These are phyloP conservation scores for Parazoanthus darwini DNA, from an alignment of 92 coral and sea anemone genomes.

Conservation along the genomic window DNA sequence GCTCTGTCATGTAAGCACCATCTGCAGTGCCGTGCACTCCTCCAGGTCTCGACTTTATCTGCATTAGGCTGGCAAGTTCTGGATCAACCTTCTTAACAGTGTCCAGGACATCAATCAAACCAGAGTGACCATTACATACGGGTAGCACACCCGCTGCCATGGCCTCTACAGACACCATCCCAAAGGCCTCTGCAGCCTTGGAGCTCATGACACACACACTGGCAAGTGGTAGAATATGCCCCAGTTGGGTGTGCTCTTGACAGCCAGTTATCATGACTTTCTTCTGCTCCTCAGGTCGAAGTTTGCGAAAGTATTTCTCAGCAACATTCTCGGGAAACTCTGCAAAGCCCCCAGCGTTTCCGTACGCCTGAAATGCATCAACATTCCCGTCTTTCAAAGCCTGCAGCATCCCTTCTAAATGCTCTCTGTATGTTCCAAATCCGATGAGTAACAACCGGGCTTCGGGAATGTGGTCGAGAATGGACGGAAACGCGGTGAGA, in stretches of 20 bases:
- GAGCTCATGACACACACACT: no score
- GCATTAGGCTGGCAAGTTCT: no score
- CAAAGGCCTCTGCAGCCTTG: no score
- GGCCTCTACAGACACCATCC: no score
- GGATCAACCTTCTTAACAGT: no score
- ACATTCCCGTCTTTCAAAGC: constrained; percentile 59
- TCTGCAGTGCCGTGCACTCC: constrained; percentile 73
- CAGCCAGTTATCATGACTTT: constrained; percentile 73
- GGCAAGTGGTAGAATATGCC: no score
- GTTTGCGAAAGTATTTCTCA: constrained; percentile 60
- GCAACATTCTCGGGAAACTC: constrained; percentile 63
- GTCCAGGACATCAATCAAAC: no score
- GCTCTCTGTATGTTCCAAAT: constrained; percentile 74
- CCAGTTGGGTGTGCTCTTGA: constrained; percentile 49
- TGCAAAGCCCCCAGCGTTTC: constrained; percentile 69
- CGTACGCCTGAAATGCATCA: constrained; percentile 69
- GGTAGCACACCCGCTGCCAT: no score
- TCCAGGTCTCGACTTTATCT: constrained; percentile 62
- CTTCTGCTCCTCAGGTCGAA: constrained; percentile 59
- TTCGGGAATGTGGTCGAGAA: constrained; percentile 68
- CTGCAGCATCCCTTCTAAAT: constrained; percentile 74
- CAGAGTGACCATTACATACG: no score
- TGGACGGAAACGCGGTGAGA: constrained; percentile 67
- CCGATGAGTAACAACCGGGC: constrained; percentile 70
- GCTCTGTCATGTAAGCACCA: constrained; percentile 70